phyloP scores from a whole-genome alignment of 23 tunicate species.

The Trididemnum nubilum region DNA sequence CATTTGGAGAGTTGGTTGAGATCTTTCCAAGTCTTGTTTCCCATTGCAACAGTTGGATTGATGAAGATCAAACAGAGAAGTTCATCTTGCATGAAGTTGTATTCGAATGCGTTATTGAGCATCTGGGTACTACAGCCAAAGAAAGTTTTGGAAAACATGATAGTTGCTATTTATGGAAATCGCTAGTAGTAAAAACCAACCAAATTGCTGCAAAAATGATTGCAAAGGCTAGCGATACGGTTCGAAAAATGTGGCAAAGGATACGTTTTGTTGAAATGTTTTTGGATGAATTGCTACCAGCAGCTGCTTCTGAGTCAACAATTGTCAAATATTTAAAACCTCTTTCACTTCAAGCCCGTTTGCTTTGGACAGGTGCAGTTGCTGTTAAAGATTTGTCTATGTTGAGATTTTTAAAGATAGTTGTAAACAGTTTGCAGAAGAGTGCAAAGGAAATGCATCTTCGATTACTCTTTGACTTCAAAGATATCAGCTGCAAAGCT shows the following conservation, averaged over 20 bases:
- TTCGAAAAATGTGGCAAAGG: constrained; percentile 39
- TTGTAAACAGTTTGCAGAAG: constrained; percentile 39
- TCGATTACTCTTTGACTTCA: constrained; percentile 44
- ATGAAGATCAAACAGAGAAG: neutral
- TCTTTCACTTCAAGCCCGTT: constrained; percentile 36
- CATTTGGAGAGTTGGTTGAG: neutral
- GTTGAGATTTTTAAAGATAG: constrained; percentile 28
- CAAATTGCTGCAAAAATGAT: constrained; percentile 29
- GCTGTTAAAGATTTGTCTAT: constrained; percentile 18
- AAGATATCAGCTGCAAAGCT: constrained; percentile 38
- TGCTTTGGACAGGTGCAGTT: constrained; percentile 44
- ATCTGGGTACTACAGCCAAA: constrained; percentile 27
- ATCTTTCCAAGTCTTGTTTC: neutral
- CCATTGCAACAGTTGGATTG: neutral
- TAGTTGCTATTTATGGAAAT: constrained; percentile 50
- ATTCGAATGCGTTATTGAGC: neutral
- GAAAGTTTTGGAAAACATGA: constrained; percentile 22
- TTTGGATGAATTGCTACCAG: constrained; percentile 62
- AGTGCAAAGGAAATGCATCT: constrained; percentile 35
- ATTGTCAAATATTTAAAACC: constrained; percentile 34
- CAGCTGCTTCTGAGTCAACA: neutral
- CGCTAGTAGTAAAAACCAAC: constrained; percentile 23
- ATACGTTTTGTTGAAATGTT: constrained; percentile 55
- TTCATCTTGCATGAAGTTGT: neutral
- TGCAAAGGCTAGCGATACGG: neutral